Evolutionary conservation across 2,113 vertebrate genomes (phyloP).

Genomic region (Hypanus sabinus): DNA sequence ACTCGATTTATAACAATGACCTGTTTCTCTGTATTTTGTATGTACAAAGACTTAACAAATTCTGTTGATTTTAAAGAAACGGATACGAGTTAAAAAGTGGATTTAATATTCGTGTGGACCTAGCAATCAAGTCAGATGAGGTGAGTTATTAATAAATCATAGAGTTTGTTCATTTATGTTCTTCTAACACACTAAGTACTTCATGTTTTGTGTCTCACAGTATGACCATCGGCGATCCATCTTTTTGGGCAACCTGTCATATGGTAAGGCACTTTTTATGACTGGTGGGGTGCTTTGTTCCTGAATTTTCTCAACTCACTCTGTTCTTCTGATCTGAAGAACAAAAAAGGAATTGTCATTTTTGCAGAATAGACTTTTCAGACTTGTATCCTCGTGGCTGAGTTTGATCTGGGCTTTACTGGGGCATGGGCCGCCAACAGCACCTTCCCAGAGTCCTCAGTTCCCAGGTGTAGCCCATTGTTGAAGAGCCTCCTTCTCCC

Average conservation of each 20-base stretch:
- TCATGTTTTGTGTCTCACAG: constrained; percentile 52
- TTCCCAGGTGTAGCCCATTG: no score
- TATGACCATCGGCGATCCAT: constrained; percentile 78
- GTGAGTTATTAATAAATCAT: constrained; percentile 53
- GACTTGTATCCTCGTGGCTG: neutral
- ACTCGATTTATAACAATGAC: no score
- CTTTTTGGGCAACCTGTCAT: constrained; percentile 85
- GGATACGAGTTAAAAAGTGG: constrained; percentile 71
- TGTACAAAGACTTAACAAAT: neutral
- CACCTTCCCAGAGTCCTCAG: no score
- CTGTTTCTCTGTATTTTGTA: neutral
- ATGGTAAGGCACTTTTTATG: constrained; percentile 65
- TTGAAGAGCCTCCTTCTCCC: no score
- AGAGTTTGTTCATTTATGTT: neutral
- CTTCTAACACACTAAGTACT: neutral
- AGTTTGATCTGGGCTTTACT: no score
- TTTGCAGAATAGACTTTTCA: constrained; percentile 12
- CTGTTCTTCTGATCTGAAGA: neutral
- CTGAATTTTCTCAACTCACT: neutral
- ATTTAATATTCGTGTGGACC: constrained; percentile 79
- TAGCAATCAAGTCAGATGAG: constrained; percentile 51
- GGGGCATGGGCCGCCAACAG: no score
- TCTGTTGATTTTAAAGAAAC: constrained; percentile 61
- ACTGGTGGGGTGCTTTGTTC: neutral
- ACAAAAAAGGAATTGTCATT: neutral